A percentile compares a stretch with the other conserved stretches of the same genome.
These are phyloP conservation scores for Noctuana brunneofusca DNA, from an alignment of 2,888 invertebrate genomes.

Conservation along the genomic window DNA sequence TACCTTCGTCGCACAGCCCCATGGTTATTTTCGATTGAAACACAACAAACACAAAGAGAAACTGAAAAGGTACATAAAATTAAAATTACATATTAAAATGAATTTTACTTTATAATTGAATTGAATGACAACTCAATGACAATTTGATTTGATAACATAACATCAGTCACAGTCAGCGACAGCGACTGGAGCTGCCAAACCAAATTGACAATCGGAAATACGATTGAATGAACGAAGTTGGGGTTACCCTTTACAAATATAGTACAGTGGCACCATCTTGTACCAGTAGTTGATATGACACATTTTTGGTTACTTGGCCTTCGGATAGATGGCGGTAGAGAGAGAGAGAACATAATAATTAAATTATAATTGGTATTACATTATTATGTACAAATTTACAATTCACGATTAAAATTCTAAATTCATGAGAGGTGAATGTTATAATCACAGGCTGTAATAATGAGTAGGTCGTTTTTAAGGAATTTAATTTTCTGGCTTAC, in stretches of 20 bases:
- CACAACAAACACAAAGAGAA: slow-evolving; percentile 21
- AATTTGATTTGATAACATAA: slow-evolving; percentile 2
- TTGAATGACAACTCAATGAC: neutral
- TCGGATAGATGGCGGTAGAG: no score
- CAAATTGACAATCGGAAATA: slow-evolving; percentile 40
- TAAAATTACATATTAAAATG: slow-evolving; percentile 7
- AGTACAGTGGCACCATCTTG: slow-evolving; percentile 39
- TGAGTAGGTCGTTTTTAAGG: no score
- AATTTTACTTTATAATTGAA: neutral
- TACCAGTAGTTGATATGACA: slow-evolving; percentile 1
- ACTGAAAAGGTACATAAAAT: slow-evolving; percentile 16
- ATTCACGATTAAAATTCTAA: no score
- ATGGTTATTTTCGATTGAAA: slow-evolving; percentile 43
- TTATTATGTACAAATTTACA: no score
- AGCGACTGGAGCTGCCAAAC: slow-evolving; percentile 2
- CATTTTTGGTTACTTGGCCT: neutral
- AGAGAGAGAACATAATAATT: no score
- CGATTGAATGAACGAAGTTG: slow-evolving; percentile 31
- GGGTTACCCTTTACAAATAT: slow-evolving; percentile 34
- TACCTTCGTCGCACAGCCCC: slow-evolving; percentile 78
- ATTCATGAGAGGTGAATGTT: no score
- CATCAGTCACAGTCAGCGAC: slow-evolving; percentile 34
- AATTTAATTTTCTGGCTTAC: no score
- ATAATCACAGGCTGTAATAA: no score
- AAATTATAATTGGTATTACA: no score